These are phyloP conservation scores for Drosophila chauvacae DNA, from an alignment of 1,140 invertebrate species.

Conservation along the genomic window DNA sequence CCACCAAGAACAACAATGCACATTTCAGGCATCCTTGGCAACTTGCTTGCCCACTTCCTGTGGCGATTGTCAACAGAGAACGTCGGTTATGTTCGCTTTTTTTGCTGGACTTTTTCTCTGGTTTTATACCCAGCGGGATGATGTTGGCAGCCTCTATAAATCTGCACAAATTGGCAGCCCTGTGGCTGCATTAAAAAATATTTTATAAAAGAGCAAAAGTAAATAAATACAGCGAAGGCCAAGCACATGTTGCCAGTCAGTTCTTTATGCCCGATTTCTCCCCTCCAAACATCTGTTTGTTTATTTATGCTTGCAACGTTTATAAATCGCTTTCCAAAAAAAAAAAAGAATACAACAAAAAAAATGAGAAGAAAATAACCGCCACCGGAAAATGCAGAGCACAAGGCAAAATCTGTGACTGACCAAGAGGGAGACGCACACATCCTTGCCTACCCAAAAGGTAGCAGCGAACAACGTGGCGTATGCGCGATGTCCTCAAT, in stretches of 20 bases:
- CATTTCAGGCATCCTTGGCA: constrained; percentile 53
- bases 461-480: constrained; percentile 59
- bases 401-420: constrained; percentile 56
- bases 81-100: constrained; percentile 50
- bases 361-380: not conserved
- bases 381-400: constrained; percentile 3
- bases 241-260: constrained; percentile 72
- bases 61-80: constrained; percentile 76
- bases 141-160: constrained; percentile 71
- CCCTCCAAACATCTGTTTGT: constrained; percentile 65
- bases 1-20: constrained; percentile 34
- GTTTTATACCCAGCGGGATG: constrained; percentile 26
- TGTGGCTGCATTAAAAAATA: constrained; percentile 80
- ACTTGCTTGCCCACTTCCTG: constrained; percentile 67
- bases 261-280: constrained; percentile 27
- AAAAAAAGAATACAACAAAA: constrained; percentile 3
- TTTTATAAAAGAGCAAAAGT: constrained; percentile 80
- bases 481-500: constrained; percentile 75
- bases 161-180: constrained; percentile 82
- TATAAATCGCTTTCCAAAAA: constrained; percentile 76
- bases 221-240: constrained; percentile 74
- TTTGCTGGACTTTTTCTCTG: constrained; percentile 16
- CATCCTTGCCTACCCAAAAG: constrained; percentile 42
- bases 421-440: constrained; percentile 29
- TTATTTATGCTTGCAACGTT: constrained; percentile 82